Percentiles rank a stretch among this genome's conserved stretches.
Conservation (phyloP, 2,888 invertebrate genomes). For the Pegoplata infirma region DNA sequence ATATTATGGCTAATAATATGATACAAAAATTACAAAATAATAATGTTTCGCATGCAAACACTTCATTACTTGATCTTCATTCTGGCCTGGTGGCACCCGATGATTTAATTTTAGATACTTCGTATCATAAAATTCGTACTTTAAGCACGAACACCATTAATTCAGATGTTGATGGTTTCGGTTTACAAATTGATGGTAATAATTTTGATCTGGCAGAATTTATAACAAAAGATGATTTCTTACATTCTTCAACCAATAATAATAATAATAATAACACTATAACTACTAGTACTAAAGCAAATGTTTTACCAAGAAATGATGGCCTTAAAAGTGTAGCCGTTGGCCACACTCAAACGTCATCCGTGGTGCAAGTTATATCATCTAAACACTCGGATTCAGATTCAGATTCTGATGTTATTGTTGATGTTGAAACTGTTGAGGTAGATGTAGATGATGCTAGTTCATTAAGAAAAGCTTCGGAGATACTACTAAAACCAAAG, state of each 20-base stretch:
- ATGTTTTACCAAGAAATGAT: background rate
- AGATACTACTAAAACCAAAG: conserved; percentile 44
- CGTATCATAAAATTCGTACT: conserved; percentile 68
- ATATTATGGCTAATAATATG: conserved; percentile 10
- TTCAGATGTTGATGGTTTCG: conserved; percentile 72
- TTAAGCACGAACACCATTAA: conserved; percentile 70
- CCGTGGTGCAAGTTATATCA: conserved; percentile 50
- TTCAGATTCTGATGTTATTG: conserved; percentile 76
- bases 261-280: background rate
- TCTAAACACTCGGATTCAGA: conserved; percentile 68
- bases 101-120: conserved; percentile 37
- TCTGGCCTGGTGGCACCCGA: conserved; percentile 45
- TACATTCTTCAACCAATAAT: conserved; percentile 49
- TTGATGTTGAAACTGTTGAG: conserved; percentile 77
- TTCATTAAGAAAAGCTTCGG: conserved; percentile 41
- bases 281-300: background rate
- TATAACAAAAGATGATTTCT: conserved; percentile 76
- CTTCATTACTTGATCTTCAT: conserved; percentile 33
- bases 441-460: conserved; percentile 65
- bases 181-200: conserved; percentile 72
- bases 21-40: background rate
- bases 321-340: background rate
- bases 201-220: conserved; percentile 77
- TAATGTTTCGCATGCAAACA: conserved; percentile 6
- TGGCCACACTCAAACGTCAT: background rate